These are phyloP conservation scores for Xerus inauris DNA, from an alignment of 2,113 vertebrate genomes.

Conservation along the genomic window DNA sequence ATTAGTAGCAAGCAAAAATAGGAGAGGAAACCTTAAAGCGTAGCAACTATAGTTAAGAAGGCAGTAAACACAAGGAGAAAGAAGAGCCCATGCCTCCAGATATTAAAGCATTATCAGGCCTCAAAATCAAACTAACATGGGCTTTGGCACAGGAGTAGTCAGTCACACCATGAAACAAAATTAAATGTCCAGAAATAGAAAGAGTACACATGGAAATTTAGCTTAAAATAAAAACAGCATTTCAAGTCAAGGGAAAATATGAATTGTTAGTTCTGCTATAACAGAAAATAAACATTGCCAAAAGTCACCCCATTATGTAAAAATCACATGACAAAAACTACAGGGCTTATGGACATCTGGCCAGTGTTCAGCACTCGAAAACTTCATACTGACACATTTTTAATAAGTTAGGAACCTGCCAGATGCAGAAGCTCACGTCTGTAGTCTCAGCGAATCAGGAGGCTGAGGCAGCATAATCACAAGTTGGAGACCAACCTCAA, in stretches of 20 bases:
- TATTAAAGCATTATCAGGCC: background rate
- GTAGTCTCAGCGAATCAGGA: no score
- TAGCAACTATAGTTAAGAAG: background rate
- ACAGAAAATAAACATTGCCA: background rate
- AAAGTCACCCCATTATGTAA: background rate
- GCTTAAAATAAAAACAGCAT: background rate
- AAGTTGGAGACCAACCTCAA: no score
- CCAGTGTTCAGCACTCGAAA: background rate
- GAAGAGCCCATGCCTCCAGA: background rate
- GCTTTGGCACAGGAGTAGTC: background rate
- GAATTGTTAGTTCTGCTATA: background rate
- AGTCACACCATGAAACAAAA: background rate
- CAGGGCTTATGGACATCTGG: background rate
- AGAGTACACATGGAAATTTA: background rate
- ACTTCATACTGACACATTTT: background rate
- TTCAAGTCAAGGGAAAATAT: slow-evolving; percentile 1
- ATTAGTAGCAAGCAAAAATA: slow-evolving; percentile 7
- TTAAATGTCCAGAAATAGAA: background rate
- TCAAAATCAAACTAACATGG: slow-evolving; percentile 32
- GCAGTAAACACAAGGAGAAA: background rate
- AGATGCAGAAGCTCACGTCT: no score
- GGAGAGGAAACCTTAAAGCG: background rate
- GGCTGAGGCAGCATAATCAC: no score
- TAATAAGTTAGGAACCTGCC: background rate
- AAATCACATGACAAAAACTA: background rate